Evolutionary conservation across 2,113 vertebrate genomes (phyloP).

Genomic region (Cephalopholis sonnerati): DNA sequence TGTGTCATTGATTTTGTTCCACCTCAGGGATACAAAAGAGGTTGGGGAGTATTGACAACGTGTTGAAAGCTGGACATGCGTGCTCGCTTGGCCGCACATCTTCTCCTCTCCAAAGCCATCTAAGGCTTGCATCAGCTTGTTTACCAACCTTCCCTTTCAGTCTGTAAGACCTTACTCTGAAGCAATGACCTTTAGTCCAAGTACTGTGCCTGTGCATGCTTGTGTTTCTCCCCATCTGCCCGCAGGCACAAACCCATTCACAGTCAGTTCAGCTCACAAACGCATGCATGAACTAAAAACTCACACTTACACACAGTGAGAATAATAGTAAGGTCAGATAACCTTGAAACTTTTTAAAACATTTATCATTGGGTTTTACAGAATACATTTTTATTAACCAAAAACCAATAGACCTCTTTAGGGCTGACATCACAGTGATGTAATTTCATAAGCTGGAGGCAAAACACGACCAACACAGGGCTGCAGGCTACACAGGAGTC

Average conservation of each 20-base stretch:
- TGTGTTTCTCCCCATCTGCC: slow-evolving; percentile 28
- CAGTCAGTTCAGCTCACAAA: slow-evolving; percentile 24
- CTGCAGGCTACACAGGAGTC: no score
- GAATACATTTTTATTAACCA: background rate
- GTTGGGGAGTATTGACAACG: slow-evolving; percentile 47
- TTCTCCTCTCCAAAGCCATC: slow-evolving; percentile 50
- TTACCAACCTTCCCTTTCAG: slow-evolving; percentile 58
- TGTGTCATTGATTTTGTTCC: slow-evolving; percentile 63
- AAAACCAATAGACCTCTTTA: background rate
- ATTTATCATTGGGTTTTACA: background rate
- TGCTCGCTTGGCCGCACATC: slow-evolving; percentile 39
- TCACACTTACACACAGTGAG: slow-evolving; percentile 2
- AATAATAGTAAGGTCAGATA: slow-evolving; percentile 31
- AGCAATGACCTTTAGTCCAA: slow-evolving; percentile 61
- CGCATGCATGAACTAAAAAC: slow-evolving; percentile 2
- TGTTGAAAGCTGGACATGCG: slow-evolving; percentile 46
- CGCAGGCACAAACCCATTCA: slow-evolving; percentile 25
- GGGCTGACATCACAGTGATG: no score
- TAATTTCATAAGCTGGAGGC: no score
- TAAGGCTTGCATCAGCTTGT: slow-evolving; percentile 57
- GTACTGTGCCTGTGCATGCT: slow-evolving; percentile 24
- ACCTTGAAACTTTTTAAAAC: slow-evolving; percentile 65
- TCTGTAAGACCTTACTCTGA: slow-evolving; percentile 42
- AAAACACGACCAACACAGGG: no score
- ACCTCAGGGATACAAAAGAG: slow-evolving; percentile 47